Conservation (phyloP, 2,888 invertebrate species). For the Netelia fuscicornis region DNA sequence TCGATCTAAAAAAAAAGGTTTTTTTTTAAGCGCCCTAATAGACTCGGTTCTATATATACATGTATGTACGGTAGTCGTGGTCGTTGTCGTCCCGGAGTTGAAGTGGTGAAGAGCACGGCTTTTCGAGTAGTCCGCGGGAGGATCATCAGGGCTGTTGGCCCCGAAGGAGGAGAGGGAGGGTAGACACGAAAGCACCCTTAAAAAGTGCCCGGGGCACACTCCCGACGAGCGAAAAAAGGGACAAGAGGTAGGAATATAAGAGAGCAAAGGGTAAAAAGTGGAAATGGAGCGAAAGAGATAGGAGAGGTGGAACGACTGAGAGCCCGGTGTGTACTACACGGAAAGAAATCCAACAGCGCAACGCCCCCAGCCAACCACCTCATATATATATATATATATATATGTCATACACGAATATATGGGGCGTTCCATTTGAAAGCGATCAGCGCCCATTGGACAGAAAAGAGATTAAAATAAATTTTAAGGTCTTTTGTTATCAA, state of each 20-base stretch:
- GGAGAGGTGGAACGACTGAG: not conserved
- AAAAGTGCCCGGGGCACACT: conserved; percentile 48
- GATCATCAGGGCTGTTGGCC: conserved; percentile 36
- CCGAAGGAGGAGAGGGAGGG: conserved; percentile 1
- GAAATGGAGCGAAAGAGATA: conserved; percentile 15
- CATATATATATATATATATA: conserved; percentile 1
- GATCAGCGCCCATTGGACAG: not conserved
- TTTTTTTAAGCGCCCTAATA: not conserved
- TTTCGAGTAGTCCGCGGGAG: conserved; percentile 43
- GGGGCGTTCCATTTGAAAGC: not conserved
- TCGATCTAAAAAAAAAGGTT: not conserved
- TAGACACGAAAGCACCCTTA: conserved; percentile 34
- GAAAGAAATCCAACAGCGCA: conserved; percentile 32
- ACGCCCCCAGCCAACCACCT: conserved; percentile 4
- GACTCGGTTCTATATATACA: not conserved
- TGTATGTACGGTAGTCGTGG: not conserved
- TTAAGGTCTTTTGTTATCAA: not conserved
- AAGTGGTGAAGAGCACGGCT: conserved; percentile 25
- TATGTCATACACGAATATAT: not conserved
- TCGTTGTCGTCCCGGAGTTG: conserved; percentile 14
- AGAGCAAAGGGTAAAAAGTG: conserved; percentile 38
- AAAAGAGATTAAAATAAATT: not conserved
- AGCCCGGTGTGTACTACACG: conserved; percentile 15
- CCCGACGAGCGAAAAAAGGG: conserved; percentile 12
- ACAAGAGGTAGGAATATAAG: conserved; percentile 25